Base-by-base conservation (phyloP, 2,888 invertebrate genomes). In the Microplitis deprimator region DNA sequence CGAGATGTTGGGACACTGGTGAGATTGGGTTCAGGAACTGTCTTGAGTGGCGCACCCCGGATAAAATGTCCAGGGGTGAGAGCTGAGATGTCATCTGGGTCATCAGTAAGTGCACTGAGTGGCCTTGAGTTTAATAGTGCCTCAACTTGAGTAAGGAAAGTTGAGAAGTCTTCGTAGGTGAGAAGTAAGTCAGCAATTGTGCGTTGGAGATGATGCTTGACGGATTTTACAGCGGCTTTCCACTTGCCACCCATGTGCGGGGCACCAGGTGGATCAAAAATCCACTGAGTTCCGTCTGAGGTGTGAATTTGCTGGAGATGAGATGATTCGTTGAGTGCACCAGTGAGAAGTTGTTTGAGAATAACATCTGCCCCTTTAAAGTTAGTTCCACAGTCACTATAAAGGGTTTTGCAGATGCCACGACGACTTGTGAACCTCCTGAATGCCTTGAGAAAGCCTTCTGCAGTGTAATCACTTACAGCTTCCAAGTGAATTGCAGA, bases 161-260 rank as follows among this genome's bases (percentile, higher is more conserved):
- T 29, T 29, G 29, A 29, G 29, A 29, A 29, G 29, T 29, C 29
- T 29, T 29, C 29, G 29, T 29, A 29, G 1, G 29, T 29, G 29
- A 29, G 29, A 4, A 29, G 29, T 4, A 29, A 2, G 3, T 29
- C 29, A 1, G 29, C 29, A 29, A 29, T 29, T 29, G 29, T 29
- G 29, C 4, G 4, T 29, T 29, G 29, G 29, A 29, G 29, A 29
- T 29, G 40, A 17, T 29, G 29, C 1, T 8, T 67, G 67, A 67
- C 17, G 0, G 68, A 68, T 68, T 68, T 41, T 0, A 68, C 68
- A 0, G 68, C 68, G 29, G 81, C 80, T 69, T 87, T 85, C 84
- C 83, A 85, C 5, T 83, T 73, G 0, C 86, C 86, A 3, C 84
- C 84, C 38, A 84, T 81, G 69, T 85, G 81, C 4, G 84, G 84